These are phyloP conservation scores for Syrista parreyssii DNA, from an alignment of 2,888 invertebrate genomes.

Conservation along the genomic window DNA sequence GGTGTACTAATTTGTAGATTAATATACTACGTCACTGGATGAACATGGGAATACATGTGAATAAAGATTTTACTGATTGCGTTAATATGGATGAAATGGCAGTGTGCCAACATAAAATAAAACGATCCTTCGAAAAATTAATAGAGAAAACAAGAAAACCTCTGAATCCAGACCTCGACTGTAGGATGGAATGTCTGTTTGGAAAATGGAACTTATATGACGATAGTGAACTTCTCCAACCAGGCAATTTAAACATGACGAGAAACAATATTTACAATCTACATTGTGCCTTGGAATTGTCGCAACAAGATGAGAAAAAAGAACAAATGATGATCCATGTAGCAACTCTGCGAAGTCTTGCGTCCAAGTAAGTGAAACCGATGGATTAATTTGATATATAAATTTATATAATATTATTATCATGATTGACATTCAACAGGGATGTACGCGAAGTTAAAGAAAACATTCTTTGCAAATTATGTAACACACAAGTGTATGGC, in stretches of 20 bases:
- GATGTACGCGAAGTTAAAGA: slow-evolving; percentile 28
- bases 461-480: slow-evolving; percentile 67
- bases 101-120: slow-evolving; percentile 66
- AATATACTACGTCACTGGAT: slow-evolving; percentile 80
- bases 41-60: slow-evolving; percentile 73
- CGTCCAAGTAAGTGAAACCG: slow-evolving; percentile 64
- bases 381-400: slow-evolving; percentile 2
- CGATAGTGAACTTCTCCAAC: slow-evolving; percentile 56
- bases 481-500: slow-evolving; percentile 63
- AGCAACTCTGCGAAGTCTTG: slow-evolving; percentile 64
- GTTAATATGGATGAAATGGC: slow-evolving; percentile 57
- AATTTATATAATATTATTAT: slow-evolving; percentile 11
- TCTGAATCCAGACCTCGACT: slow-evolving; percentile 56
- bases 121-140: slow-evolving; percentile 65
- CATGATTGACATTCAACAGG: slow-evolving; percentile 41
- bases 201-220: slow-evolving; percentile 58
- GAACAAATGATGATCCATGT: slow-evolving; percentile 65
- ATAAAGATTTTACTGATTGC: slow-evolving; percentile 55
- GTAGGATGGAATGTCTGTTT: slow-evolving; percentile 39
- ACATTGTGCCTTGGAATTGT: slow-evolving; percentile 68
- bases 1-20: slow-evolving; percentile 68
- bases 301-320: slow-evolving; percentile 52
- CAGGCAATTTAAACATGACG: slow-evolving; percentile 50
- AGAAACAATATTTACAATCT: slow-evolving; percentile 57
- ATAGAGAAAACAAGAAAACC: slow-evolving; percentile 64